These are phyloP conservation scores for Daboia siamensis DNA, from an alignment of 2,113 vertebrate species.

Conservation along the genomic window DNA sequence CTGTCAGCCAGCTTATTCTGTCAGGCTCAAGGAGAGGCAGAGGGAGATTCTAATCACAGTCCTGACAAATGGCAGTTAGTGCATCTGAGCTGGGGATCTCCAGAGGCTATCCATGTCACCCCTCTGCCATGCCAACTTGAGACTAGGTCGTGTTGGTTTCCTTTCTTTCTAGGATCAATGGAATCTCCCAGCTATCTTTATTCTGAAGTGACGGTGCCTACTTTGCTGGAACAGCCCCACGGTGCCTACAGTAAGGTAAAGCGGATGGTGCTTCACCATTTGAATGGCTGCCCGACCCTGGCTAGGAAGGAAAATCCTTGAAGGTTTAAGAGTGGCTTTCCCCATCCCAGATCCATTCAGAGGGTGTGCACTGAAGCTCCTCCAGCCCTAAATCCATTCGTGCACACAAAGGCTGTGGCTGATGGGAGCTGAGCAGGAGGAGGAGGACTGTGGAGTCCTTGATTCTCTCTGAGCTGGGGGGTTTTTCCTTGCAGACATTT, in stretches of 20 bases:
- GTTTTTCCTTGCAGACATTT: too few relatives aligned
- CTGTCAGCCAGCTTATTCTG: not conserved
- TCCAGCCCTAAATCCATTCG: not conserved
- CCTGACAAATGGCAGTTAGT: not conserved
- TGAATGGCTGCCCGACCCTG: not conserved
- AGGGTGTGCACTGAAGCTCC: not conserved
- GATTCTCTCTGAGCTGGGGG: too few relatives aligned
- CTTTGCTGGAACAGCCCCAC: not conserved
- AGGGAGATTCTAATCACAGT: not conserved
- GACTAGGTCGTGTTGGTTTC: not conserved
- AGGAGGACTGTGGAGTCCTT: too few relatives aligned
- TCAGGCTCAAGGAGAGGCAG: not conserved
- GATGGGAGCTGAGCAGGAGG: not conserved
- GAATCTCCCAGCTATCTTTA: not conserved
- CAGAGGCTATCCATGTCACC: not conserved
- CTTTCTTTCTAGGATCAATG: not conserved
- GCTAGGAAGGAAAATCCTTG: not conserved
- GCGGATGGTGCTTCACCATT: not conserved
- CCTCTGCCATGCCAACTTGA: not conserved
- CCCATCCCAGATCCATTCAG: not conserved
- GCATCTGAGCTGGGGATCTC: not conserved
- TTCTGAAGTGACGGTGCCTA: not conserved
- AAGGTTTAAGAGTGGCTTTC: not conserved
- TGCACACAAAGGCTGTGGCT: not conserved
- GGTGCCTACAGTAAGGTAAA: not conserved